Evolutionary conservation across 2,113 vertebrate species (phyloP).

Genomic region (Nymphicus hollandicus): DNA sequence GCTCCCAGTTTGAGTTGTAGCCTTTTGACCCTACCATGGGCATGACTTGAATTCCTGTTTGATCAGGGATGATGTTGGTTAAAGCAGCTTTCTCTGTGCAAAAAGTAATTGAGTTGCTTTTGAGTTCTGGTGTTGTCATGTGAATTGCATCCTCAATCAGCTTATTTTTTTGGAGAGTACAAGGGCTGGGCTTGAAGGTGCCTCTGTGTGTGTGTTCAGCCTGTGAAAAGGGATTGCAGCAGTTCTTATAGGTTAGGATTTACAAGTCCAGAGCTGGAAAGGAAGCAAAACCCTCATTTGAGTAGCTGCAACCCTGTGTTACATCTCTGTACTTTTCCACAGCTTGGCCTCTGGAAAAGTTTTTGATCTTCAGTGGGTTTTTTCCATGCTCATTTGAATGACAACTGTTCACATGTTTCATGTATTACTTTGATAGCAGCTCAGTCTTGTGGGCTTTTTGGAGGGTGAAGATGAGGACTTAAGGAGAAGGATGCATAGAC

Average conservation of each 20-base stretch:
- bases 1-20: background rate
- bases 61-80: background rate
- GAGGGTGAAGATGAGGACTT: background rate
- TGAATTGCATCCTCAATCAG: background rate
- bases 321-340: conserved; percentile 34
- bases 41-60: background rate
- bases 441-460: background rate
- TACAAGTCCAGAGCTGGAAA: background rate
- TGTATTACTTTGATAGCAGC: background rate
- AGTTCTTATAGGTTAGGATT: background rate
- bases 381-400: background rate
- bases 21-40: background rate
- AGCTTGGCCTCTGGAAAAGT: background rate
- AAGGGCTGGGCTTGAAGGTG: background rate
- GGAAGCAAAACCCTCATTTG: background rate
- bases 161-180: background rate
- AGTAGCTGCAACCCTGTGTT: background rate
- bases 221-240: background rate
- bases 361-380: conserved; percentile 13
- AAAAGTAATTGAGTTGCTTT: background rate
- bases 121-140: background rate
- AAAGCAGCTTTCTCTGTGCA: background rate
- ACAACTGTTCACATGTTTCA: background rate
- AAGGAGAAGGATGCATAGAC: background rate
- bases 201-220: background rate